These are phyloP conservation scores for Tadarida brasiliensis DNA, from an alignment of 2,797 vertebrate species.

Conservation along the genomic window DNA sequence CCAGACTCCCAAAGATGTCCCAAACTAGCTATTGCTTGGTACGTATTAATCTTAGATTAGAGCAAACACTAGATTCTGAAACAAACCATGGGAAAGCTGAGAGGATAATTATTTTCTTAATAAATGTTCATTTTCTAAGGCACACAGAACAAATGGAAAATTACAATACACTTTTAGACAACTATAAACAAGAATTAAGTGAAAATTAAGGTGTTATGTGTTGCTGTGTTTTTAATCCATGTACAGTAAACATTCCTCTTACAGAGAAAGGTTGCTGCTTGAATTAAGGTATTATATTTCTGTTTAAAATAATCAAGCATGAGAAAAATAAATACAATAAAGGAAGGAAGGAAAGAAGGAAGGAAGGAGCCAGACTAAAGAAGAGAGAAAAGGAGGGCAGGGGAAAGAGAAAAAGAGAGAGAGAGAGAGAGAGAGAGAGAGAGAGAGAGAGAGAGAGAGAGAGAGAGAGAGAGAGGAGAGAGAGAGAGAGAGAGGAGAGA, in stretches of 20 bases:
- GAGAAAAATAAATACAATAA: neutral
- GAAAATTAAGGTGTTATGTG: neutral
- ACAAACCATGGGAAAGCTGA: neutral
- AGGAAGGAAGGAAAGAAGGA: rapidly evolving
- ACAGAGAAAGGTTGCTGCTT: neutral
- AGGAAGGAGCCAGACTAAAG: neutral
- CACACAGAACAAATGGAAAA: neutral
- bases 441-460: rapidly evolving
- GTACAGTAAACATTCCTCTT: neutral
- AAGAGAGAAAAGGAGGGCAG: neutral
- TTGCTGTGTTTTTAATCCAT: neutral
- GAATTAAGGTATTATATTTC: neutral
- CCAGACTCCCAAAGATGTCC: neutral
- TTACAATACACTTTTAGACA: neutral
- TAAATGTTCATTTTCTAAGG: neutral
- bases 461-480: neutral
- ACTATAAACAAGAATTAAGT: neutral
- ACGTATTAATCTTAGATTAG: neutral
- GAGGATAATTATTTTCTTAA: neutral
- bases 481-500: rapidly evolving
- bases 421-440: rapidly evolving
- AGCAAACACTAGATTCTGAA: neutral
- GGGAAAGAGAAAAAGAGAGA: neutral
- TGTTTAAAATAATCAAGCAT: neutral
- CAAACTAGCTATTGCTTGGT: neutral